A percentile compares a stretch with the other conserved stretches of the same genome.
phyloP scores from a whole-genome alignment of 2,113 vertebrate species.

The Megaptera novaeangliae region DNA sequence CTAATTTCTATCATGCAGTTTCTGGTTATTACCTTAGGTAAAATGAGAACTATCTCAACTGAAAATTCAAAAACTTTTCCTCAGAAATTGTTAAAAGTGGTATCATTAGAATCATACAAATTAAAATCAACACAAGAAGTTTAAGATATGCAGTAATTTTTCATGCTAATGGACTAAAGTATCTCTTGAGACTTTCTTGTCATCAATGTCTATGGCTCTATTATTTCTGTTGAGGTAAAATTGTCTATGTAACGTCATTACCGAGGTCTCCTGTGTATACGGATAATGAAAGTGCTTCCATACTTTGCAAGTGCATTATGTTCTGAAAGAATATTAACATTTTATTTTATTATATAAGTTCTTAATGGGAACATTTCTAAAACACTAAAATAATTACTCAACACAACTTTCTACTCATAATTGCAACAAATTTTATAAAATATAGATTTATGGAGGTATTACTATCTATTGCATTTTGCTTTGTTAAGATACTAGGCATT shows the following conservation, averaged over 20 bases:
- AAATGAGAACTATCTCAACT: constrained; percentile 54
- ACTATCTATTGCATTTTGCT: not conserved
- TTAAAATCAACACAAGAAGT: constrained; percentile 31
- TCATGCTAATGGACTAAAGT: constrained; percentile 61
- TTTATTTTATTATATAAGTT: constrained; percentile 56
- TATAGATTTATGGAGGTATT: not conserved
- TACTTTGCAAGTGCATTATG: constrained; percentile 41
- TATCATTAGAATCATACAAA: constrained; percentile 43
- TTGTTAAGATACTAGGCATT: not conserved
- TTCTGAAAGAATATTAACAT: constrained; percentile 58
- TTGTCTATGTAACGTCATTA: constrained; percentile 58
- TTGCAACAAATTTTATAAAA: constrained; percentile 27
- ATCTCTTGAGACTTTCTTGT: constrained; percentile 45
- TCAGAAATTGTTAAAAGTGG: constrained; percentile 34
- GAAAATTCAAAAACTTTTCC: constrained; percentile 54
- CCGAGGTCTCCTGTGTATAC: constrained; percentile 56
- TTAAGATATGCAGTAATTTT: constrained; percentile 45
- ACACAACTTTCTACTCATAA: constrained; percentile 13
- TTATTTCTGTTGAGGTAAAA: constrained; percentile 64
- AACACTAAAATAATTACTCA: constrained; percentile 58
- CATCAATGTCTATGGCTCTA: constrained; percentile 27
- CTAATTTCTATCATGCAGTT: constrained; percentile 14
- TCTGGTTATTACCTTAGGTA: constrained; percentile 31
- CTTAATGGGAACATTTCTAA: constrained; percentile 54
- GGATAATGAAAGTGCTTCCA: constrained; percentile 56